phyloP scores from a whole-genome alignment of 2,113 vertebrate species.

The Cyanoderma ruficeps region DNA sequence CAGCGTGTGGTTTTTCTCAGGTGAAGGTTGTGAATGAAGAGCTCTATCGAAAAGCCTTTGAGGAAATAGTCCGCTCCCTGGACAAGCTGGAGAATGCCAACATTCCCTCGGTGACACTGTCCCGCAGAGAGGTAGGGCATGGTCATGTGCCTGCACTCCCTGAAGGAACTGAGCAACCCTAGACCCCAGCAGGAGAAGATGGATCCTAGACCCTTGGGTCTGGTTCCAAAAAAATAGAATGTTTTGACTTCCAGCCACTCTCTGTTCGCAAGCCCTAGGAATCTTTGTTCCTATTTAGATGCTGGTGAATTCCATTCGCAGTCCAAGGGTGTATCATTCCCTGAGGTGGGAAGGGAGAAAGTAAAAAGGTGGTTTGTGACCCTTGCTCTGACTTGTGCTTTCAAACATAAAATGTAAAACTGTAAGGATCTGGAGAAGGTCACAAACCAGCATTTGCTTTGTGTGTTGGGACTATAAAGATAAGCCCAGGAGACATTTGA shows the following conservation, averaged over 20 bases:
- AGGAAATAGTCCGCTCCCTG: constrained; percentile 90
- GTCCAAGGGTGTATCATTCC: background rate
- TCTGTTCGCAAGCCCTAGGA: background rate
- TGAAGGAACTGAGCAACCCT: background rate
- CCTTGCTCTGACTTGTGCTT: background rate
- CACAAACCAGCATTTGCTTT: background rate
- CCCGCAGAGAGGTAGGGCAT: constrained; percentile 84
- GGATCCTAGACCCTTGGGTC: background rate
- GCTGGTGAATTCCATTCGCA: background rate
- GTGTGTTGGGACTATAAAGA: background rate
- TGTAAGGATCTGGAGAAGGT: background rate
- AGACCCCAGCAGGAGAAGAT: background rate
- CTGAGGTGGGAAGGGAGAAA: background rate
- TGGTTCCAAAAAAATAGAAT: background rate
- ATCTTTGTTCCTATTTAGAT: background rate
- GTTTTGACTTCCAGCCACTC: background rate
- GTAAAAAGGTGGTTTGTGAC: background rate
- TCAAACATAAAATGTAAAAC: background rate
- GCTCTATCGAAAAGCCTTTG: constrained; percentile 86
- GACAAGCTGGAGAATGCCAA: constrained; percentile 97
- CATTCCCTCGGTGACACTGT: constrained; percentile 90
- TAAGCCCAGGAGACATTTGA: background rate
- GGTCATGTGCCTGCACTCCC: background rate
- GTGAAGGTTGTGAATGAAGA: constrained; percentile 88
- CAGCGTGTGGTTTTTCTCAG: constrained; percentile 66